Conservation (phyloP, 1,140 invertebrate species). For the Xylocopa sonorina region DNA sequence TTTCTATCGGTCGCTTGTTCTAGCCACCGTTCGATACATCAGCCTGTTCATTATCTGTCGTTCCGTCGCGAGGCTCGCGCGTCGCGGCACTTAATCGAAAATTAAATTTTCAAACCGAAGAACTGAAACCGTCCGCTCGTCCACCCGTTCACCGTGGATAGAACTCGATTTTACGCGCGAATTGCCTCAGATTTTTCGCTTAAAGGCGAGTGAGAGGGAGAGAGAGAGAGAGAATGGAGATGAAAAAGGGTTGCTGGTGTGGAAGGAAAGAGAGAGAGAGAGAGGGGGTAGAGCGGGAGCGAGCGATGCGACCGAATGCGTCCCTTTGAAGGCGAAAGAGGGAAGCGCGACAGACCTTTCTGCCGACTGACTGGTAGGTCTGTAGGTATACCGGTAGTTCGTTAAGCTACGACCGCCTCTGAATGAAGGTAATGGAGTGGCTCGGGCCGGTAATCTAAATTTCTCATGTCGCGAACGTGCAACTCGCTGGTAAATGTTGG, state of each 20-base stretch:
- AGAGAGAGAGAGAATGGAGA: background rate
- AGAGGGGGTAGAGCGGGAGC: no score
- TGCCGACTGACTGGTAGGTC: constrained; percentile 43
- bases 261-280: background rate
- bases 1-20: background rate
- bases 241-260: background rate
- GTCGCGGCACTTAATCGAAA: constrained; percentile 29
- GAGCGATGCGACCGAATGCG: constrained; percentile 15
- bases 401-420: constrained; percentile 61
- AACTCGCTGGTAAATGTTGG: constrained; percentile 39
- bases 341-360: constrained; percentile 43
- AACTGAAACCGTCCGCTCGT: constrained; percentile 17
- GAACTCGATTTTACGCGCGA: constrained; percentile 30
- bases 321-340: constrained; percentile 56
- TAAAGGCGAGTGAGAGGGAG: background rate
- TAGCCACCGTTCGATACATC: constrained; percentile 1
- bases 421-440: constrained; percentile 67
- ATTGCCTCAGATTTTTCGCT: constrained; percentile 50
- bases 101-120: constrained; percentile 36
- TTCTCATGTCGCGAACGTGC: constrained; percentile 61
- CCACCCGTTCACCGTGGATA: background rate
- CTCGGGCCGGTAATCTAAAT: constrained; percentile 69
- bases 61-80: background rate
- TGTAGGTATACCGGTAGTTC: constrained; percentile 58
- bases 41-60: background rate